Evolutionary conservation across 2,797 vertebrate genomes (phyloP).

Genomic region (Ispidina lecontei): DNA sequence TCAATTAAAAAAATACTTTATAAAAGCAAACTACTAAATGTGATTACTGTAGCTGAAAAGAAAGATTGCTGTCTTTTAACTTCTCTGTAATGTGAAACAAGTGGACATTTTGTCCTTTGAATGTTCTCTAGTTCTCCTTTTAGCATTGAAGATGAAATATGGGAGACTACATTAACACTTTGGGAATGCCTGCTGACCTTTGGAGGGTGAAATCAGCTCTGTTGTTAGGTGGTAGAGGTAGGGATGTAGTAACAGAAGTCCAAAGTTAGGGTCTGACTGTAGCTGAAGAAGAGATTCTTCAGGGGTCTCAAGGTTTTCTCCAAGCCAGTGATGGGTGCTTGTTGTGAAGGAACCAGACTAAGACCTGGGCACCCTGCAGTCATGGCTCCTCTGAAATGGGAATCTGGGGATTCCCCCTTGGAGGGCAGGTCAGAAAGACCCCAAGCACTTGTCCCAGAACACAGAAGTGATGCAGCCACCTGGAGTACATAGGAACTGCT

Average conservation of each 20-base stretch:
- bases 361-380: background rate
- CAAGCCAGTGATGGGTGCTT: background rate
- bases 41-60: background rate
- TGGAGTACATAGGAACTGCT: background rate
- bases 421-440: background rate
- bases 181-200: background rate
- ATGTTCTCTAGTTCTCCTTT: background rate
- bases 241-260: background rate
- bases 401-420: background rate
- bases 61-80: background rate
- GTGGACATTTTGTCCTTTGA: background rate
- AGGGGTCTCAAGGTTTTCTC: background rate
- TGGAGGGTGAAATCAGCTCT: background rate
- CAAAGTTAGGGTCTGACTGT: background rate
- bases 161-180: background rate
- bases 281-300: background rate
- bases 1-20: background rate
- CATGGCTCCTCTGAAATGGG: fast-evolving
- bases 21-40: background rate
- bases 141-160: background rate
- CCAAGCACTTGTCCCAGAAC: background rate
- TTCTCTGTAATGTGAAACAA: background rate
- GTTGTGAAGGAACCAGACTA: background rate
- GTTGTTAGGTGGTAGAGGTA: background rate
- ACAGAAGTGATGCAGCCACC: background rate